Conservation (phyloP, 2,888 invertebrate species). For the Andrena flavipes region DNA sequence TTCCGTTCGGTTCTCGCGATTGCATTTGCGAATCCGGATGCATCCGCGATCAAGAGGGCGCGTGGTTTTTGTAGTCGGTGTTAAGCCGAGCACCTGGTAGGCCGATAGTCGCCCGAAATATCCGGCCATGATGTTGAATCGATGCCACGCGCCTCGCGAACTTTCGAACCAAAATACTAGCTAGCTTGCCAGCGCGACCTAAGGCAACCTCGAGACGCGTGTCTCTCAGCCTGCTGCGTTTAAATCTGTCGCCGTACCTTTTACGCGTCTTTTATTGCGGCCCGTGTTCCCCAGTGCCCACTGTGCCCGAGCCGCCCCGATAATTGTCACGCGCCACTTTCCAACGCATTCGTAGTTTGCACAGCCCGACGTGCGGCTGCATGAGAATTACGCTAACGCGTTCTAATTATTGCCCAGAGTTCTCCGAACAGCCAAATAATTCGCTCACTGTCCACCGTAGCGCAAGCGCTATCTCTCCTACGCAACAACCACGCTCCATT, state of each 20-base stretch:
- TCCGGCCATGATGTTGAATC: slow-evolving; percentile 35
- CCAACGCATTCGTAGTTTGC: background rate
- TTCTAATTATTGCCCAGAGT: slow-evolving; percentile 58
- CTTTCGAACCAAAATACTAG: slow-evolving; percentile 63
- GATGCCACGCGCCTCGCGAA: slow-evolving; percentile 50
- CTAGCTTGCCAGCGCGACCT: slow-evolving; percentile 59
- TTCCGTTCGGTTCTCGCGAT: background rate
- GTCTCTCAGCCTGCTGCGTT: slow-evolving; percentile 29
- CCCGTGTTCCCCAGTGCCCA: background rate
- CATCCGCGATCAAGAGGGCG: background rate
- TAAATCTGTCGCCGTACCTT: slow-evolving; percentile 8
- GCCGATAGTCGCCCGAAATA: slow-evolving; percentile 42
- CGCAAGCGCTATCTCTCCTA: slow-evolving; percentile 12
- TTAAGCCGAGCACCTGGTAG: slow-evolving; percentile 20
- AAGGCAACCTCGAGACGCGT: slow-evolving; percentile 57
- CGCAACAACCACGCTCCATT: slow-evolving; percentile 27
- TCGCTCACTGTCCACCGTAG: slow-evolving; percentile 31
- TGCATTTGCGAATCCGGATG: too few species aligned
- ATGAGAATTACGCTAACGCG: slow-evolving; percentile 52
- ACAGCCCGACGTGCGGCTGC: slow-evolving; percentile 1
- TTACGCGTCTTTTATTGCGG: slow-evolving; percentile 9
- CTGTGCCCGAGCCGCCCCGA: background rate
- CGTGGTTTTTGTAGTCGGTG: slow-evolving; percentile 1
- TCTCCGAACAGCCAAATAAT: slow-evolving; percentile 54
- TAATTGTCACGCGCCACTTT: slow-evolving; percentile 20